Evolutionary conservation across 2,797 vertebrate genomes (phyloP), one percentile per base, ranked within the genome.

Genomic region (Syngnathus acus): DNA sequence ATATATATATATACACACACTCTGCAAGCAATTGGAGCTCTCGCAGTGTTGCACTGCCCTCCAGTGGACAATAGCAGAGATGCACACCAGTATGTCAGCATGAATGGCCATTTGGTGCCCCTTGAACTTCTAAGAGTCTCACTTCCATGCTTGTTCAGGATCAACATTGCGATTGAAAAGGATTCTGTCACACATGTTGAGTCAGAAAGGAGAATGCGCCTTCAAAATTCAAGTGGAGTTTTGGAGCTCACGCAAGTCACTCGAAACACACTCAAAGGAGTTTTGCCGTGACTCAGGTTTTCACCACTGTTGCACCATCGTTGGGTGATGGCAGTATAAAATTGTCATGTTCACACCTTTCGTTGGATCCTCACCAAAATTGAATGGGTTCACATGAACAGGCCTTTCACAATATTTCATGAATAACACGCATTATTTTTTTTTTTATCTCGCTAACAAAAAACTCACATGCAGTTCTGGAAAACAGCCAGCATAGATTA

Each of bases 1-100:
- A 32, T 32, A 32, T 32, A 32, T 32, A 32, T 32, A 32, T 32
- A 32, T 32, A 32, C 3, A 43, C 42, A 43, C 42, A 43, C 9
- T 40, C 40, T 7, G 9, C 9, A 7, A 47, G 5, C 4, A 1
- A 2, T 8, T 42, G 38, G 17, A 13, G 39, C 65, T 40, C 43
- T 58, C 38, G 65, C 32, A 45, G 82, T 84, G 81, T 69, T 58
- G 68, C 74, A 89, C 86, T 90, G 89, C 88, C 90, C 87, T 78
- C 91, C 78, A 82, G 85, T 88, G 91, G 87, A 78, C 16, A 67
- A 1, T 19, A 43, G n/a, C 19, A 42, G 37, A 26, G 68, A 45
- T 72, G 59, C 72, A 62, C 23, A 13, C 21, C 0, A 4, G 13
- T 43, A 9, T 39, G 8, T 11, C 19, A 32, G 32, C 32, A 32